Percentiles rank a stretch among this genome's conserved stretches.
Conservation (phyloP, 1,140 invertebrate genomes). For the Pissodes strobi region DNA sequence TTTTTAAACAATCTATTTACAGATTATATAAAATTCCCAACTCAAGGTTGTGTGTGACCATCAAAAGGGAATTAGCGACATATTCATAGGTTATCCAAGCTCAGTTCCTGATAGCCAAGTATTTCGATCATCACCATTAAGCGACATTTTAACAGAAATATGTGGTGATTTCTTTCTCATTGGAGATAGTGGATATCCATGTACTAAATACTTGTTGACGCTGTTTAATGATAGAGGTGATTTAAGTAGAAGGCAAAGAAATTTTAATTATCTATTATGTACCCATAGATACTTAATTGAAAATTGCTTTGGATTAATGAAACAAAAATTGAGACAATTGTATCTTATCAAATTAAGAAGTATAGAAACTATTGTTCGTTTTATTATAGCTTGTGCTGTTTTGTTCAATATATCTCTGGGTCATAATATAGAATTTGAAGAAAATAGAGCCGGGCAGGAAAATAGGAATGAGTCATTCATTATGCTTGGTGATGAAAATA, state of each 20-base stretch:
- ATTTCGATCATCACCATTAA: not conserved
- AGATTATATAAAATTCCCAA: too few species aligned
- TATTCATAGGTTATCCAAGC: too few species aligned
- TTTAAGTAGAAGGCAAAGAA: slow-evolving; percentile 15
- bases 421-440: slow-evolving; percentile 1
- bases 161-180: slow-evolving; percentile 21
- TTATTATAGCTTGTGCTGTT: slow-evolving; percentile 4
- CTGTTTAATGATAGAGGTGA: slow-evolving; percentile 27
- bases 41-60: too few species aligned
- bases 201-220: slow-evolving; percentile 19
- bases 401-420: slow-evolving; percentile 4
- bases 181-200: slow-evolving; percentile 33
- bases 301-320: slow-evolving; percentile 33
- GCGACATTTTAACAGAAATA: slow-evolving; percentile 18
- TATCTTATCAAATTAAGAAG: slow-evolving; percentile 30
- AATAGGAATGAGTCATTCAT: too few species aligned
- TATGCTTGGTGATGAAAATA: too few species aligned
- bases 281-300: slow-evolving; percentile 29
- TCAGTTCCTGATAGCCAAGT: too few species aligned
- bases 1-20: too few species aligned
- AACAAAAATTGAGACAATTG: slow-evolving; percentile 34
- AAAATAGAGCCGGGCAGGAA: too few species aligned
- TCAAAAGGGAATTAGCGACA: too few species aligned
- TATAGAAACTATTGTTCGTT: slow-evolving; percentile 3
- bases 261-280: slow-evolving; percentile 29